These are phyloP conservation scores for Tupaia chinensis DNA, from an alignment of 2,113 vertebrate species.

Conservation along the genomic window DNA sequence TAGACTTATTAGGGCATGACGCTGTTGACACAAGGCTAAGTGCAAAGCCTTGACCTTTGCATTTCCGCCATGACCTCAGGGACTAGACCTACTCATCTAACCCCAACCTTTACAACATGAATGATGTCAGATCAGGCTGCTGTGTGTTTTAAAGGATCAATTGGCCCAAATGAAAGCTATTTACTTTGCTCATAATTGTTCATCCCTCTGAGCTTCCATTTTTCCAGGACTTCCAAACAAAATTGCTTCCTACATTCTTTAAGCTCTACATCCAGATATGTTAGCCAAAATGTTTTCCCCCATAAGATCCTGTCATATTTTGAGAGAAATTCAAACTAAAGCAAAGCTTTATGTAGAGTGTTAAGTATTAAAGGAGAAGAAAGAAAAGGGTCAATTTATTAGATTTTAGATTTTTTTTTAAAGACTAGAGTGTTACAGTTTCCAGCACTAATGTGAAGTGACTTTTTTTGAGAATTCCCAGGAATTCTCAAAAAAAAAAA, in stretches of 20 bases:
- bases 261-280: slow-evolving; percentile 56
- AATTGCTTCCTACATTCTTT: slow-evolving; percentile 57
- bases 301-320: slow-evolving; percentile 47
- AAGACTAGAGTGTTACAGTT: background rate
- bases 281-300: background rate
- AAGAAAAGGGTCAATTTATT: background rate
- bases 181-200: slow-evolving; percentile 73
- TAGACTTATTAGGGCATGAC: slow-evolving; percentile 84
- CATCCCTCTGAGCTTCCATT: slow-evolving; percentile 27
- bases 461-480: too few species aligned
- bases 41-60: slow-evolving; percentile 87
- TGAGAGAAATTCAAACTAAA: slow-evolving; percentile 7
- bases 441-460: background rate
- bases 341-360: slow-evolving; percentile 27
- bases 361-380: slow-evolving; percentile 18
- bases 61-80: slow-evolving; percentile 84
- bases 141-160: slow-evolving; percentile 73
- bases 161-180: slow-evolving; percentile 79
- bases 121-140: slow-evolving; percentile 75
- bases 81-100: slow-evolving; percentile 78
- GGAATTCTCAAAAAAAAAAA: background rate
- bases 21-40: slow-evolving; percentile 87
- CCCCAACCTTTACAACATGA: slow-evolving; percentile 78
- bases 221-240: background rate
- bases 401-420: background rate